A percentile compares a stretch with the other conserved stretches of the same genome.
These are phyloP conservation scores for Macrobrachium nipponense DNA, from an alignment of 1,140 invertebrate species.

Conservation along the genomic window DNA sequence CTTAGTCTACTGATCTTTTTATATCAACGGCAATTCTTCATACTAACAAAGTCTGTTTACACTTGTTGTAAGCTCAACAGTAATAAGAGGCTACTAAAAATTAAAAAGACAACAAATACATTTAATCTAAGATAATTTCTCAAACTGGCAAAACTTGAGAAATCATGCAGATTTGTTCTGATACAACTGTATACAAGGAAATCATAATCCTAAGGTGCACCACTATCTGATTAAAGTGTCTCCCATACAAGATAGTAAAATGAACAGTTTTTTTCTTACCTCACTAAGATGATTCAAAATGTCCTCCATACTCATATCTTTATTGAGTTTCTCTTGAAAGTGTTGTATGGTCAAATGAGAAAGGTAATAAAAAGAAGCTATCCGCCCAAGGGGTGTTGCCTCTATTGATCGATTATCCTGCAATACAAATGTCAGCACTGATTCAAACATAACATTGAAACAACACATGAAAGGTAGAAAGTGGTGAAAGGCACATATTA, in stretches of 20 bases:
- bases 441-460: not conserved
- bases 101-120: too few relatives aligned
- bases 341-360: constrained; percentile 90
- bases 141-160: too few relatives aligned
- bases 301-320: constrained; percentile 78
- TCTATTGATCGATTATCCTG: constrained; percentile 79
- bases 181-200: too few relatives aligned
- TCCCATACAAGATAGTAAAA: not conserved
- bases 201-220: too few relatives aligned
- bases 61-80: too few relatives aligned
- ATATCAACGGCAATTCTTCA: too few relatives aligned
- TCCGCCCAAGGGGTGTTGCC: constrained; percentile 89
- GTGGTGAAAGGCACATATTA: not conserved
- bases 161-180: too few relatives aligned
- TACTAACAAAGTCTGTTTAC: too few relatives aligned
- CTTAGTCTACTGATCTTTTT: too few relatives aligned
- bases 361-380: constrained; percentile 98
- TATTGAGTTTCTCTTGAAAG: constrained; percentile 79
- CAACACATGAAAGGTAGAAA: not conserved
- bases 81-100: too few relatives aligned
- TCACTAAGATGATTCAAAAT: constrained; percentile 85
- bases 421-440: constrained; percentile 54
- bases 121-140: too few relatives aligned
- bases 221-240: too few relatives aligned
- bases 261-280: not conserved